Evolutionary conservation across 2,888 invertebrate genomes (phyloP), one percentile per base, ranked within the genome.

Genomic region (Drosophila kambysellisi): DNA sequence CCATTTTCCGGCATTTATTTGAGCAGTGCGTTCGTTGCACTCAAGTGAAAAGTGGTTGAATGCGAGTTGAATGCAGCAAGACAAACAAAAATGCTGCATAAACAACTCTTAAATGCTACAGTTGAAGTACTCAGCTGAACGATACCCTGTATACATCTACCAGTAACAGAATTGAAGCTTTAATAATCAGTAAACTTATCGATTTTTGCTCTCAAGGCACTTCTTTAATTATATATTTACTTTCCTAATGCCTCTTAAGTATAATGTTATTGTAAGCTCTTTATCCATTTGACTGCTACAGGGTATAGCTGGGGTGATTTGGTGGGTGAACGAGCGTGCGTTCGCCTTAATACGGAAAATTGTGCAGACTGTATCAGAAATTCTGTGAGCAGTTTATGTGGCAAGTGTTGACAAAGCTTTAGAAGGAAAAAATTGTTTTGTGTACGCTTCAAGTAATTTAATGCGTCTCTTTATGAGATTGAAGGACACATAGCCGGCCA

Each of bases 381-480:
- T 70, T 77, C 59, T 50, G 65, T 41, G 53, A 69, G 63, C 67
- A 53, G 62, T 69, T 76, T 58, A 67, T 75, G 63, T 54, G 53
- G 71, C 51, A 70, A 61, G 67, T 63, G 64, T 70, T 85, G 68
- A 79, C 67, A 72, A 62, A 67, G 58, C 62, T 63, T 56, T 48
- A 65, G 51, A 54, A 64, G 46, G 5, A 57, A 64, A 73, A 70
- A 72, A 71, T 65, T 57, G 70, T 78, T 69, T 68, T 52, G 73
- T 64, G 76, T 50, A 25, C 67, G 78, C 81, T 79, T 83, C 54
- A 76, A 83, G 76, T 76, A 70, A 81, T 81, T 82, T 78, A 80
- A 81, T 79, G 72, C 65, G 71, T 35, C 81, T 74, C 74, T 83
- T 79, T 80, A 66, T 74, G 76, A 77, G 74, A 83, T 81, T 81